Percentiles rank a stretch among this genome's conserved stretches.
Evolutionary conservation across 2,888 invertebrate genomes (phyloP).

Genomic region (Notodonta dromedarius): DNA sequence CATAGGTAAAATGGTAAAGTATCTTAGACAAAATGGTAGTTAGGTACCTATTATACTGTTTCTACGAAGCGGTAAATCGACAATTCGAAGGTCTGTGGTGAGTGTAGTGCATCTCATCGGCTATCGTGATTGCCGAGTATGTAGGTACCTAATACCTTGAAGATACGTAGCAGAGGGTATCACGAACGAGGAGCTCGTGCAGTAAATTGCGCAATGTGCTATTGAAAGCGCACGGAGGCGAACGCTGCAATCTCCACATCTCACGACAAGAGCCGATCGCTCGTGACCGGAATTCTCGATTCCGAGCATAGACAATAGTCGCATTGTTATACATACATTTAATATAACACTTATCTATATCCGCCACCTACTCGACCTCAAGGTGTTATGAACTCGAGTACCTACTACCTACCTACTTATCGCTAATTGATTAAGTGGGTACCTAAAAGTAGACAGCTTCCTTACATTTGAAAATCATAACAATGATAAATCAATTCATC

Average conservation of each 20-base stretch:
- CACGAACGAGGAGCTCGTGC: conserved; percentile 66
- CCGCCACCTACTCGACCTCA: neutral
- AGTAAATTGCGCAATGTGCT: conserved; percentile 76
- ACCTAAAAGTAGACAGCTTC: too few species aligned
- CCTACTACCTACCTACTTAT: too few species aligned
- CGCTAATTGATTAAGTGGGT: too few species aligned
- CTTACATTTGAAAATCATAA: too few species aligned
- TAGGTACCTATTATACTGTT: conserved; percentile 10
- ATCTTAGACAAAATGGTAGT: too few species aligned
- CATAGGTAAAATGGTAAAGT: too few species aligned
- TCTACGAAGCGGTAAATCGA: conserved; percentile 9
- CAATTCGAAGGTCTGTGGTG: conserved; percentile 7
- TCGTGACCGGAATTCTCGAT: conserved; percentile 69
- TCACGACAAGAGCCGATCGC: conserved; percentile 63
- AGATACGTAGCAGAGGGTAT: conserved; percentile 57
- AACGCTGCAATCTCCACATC: conserved; percentile 65
- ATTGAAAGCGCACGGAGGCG: conserved; percentile 66
- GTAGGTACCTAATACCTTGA: conserved; percentile 57
- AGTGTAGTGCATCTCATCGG: conserved; percentile 40
- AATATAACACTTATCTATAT: neutral
- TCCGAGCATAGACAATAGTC: conserved; percentile 38
- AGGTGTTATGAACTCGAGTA: neutral
- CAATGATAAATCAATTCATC: too few species aligned
- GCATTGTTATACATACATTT: conserved; percentile 7
- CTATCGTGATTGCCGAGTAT: conserved; percentile 64